phyloP scores from a whole-genome alignment of 2,113 vertebrate genomes.

The Proteles cristata region DNA sequence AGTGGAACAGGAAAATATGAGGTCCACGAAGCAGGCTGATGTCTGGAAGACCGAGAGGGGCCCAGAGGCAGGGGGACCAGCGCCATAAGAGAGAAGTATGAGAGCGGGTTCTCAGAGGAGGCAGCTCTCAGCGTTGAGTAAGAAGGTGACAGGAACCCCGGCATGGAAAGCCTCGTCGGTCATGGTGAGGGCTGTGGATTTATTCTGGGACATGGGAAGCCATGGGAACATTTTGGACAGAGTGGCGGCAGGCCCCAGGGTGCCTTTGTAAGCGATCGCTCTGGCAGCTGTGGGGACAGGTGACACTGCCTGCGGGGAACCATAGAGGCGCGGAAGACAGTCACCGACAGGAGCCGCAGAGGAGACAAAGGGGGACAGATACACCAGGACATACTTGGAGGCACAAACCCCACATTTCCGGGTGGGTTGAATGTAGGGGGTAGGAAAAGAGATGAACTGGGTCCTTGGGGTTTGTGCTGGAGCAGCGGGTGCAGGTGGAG shows the following conservation, averaged over 20 bases:
- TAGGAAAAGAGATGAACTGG: neutral
- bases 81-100: no score
- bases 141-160: accelerated
- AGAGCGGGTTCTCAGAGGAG: neutral
- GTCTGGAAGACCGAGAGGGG: accelerated
- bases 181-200: neutral
- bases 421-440: neutral
- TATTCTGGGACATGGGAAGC: neutral
- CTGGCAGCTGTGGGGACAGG: neutral
- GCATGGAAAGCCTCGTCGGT: neutral
- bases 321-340: no score
- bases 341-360: accelerated
- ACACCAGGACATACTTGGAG: neutral
- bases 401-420: accelerated
- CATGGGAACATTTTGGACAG: neutral
- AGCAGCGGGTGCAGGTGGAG: neutral
- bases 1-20: accelerated
- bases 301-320: neutral
- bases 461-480: neutral
- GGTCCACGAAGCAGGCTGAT: neutral
- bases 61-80: accelerated
- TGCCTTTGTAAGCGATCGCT: neutral
- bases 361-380: neutral
- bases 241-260: neutral
- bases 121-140: accelerated